These are phyloP conservation scores for Brachionus calyciflorus DNA, from an alignment of 1,140 invertebrate species.

Conservation along the genomic window DNA sequence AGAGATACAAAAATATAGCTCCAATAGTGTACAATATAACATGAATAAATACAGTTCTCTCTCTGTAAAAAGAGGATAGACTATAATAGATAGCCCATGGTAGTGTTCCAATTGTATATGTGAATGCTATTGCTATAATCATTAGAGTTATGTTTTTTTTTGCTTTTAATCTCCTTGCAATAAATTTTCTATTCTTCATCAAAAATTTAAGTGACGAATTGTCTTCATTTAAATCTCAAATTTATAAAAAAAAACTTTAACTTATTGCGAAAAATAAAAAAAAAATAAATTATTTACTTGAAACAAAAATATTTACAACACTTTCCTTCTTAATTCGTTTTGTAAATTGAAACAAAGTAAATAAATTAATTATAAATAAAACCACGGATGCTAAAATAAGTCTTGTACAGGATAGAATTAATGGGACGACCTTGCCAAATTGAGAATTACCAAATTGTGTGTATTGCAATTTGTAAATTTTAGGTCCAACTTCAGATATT, in stretches of 20 bases:
- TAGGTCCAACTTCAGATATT: background rate
- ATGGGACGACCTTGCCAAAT: background rate
- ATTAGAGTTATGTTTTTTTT: conserved; percentile 25
- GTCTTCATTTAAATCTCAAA: no score
- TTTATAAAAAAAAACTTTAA: no score
- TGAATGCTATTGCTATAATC: background rate
- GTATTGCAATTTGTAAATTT: background rate
- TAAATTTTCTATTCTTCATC: no score
- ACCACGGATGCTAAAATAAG: background rate
- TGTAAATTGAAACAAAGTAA: background rate
- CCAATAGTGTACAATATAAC: background rate
- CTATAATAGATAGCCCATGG: background rate
- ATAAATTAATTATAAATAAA: conserved; percentile 20
- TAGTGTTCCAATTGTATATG: background rate
- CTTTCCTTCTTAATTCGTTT: background rate
- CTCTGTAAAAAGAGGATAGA: background rate
- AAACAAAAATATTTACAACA: background rate
- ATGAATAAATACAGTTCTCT: background rate
- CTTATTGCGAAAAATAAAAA: no score
- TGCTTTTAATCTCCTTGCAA: background rate
- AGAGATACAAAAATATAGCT: background rate
- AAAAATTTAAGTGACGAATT: no score
- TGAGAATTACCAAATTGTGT: background rate
- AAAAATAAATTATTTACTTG: no score
- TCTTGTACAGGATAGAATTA: background rate